Evolutionary conservation across 2,888 invertebrate species (phyloP).

Genomic region (Pheosia tremula): DNA sequence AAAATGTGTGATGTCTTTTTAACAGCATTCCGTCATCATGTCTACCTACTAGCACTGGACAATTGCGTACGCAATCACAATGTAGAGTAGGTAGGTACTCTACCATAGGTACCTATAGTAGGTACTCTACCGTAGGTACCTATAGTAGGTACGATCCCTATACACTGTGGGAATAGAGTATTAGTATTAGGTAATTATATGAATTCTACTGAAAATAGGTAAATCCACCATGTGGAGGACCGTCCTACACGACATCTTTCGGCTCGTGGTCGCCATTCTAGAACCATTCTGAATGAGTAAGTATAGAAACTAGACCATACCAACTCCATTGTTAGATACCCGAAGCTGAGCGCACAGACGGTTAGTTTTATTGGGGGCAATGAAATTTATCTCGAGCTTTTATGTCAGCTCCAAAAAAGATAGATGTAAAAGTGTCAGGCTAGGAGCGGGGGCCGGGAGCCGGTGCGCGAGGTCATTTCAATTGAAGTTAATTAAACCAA

Average conservation of each 20-base stretch:
- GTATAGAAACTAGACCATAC: no score
- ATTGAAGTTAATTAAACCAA: conserved; percentile 83
- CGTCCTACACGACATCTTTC: no score
- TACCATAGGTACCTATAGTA: neutral
- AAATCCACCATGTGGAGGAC: no score
- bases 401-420: conserved; percentile 82
- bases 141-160: no score
- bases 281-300: no score
- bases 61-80: neutral
- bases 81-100: neutral
- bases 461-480: conserved; percentile 83
- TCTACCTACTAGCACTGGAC: conserved; percentile 13
- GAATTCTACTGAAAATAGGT: no score
- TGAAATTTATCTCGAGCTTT: conserved; percentile 73
- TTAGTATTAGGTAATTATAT: no score
- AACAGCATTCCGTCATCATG: conserved; percentile 62
- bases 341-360: conserved; percentile 30
- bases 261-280: no score
- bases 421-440: conserved; percentile 83
- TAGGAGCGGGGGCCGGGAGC: conserved; percentile 78
- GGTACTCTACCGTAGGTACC: neutral
- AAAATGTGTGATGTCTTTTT: conserved; percentile 75
- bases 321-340: no score
- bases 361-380: conserved; percentile 60
- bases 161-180: no score